Conservation (phyloP, 2,888 invertebrate genomes). For the Micoletzkya japonica region DNA sequence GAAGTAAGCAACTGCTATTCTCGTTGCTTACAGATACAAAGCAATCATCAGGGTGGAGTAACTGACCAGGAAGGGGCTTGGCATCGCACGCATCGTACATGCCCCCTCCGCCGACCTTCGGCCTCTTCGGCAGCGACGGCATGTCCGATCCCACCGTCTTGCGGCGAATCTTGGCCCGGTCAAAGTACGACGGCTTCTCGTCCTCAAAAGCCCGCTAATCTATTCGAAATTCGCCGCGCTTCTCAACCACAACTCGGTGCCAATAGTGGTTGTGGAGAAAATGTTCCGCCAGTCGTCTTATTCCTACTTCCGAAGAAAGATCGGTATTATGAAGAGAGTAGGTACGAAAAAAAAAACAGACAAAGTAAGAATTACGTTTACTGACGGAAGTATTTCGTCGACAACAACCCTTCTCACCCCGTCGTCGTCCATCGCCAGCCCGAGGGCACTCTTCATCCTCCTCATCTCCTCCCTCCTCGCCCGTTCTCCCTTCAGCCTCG, state of each 20-base stretch:
- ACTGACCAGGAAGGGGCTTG: constrained; percentile 27
- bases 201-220: constrained; percentile 20
- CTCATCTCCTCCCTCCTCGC: constrained; percentile 72
- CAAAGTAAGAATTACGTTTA: too few species aligned
- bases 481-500: constrained; percentile 32
- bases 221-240: too few species aligned
- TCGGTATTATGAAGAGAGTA: not conserved
- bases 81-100: constrained; percentile 26
- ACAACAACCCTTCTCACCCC: too few species aligned
- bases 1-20: not conserved
- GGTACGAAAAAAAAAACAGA: too few species aligned
- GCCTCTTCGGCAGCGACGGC: constrained; percentile 5
- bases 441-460: constrained; percentile 76
- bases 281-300: too few species aligned
- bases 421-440: constrained; percentile 67
- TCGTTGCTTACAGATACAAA: too few species aligned
- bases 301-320: too few species aligned
- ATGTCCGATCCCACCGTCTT: constrained; percentile 39
- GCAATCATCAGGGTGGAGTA: not conserved
- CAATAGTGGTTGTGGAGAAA: too few species aligned
- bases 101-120: constrained; percentile 4
- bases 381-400: too few species aligned
- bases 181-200: constrained; percentile 30
- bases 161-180: constrained; percentile 41
- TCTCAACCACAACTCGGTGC: too few species aligned